Evolutionary conservation across 2,113 vertebrate genomes (phyloP).

Genomic region (Gymnorhina tibicen): DNA sequence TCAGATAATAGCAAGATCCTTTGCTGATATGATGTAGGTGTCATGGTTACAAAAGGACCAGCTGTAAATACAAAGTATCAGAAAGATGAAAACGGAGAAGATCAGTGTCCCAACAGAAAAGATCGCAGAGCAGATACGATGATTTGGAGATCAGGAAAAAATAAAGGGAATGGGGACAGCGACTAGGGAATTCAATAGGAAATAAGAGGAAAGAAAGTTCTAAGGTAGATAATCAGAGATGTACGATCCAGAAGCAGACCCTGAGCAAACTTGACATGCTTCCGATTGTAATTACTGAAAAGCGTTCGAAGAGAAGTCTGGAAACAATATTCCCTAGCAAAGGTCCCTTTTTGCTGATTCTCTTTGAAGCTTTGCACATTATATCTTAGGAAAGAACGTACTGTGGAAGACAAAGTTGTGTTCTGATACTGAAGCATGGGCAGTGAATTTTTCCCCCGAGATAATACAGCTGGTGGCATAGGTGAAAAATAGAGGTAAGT

Average conservation of each 20-base stretch:
- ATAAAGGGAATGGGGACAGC: not conserved
- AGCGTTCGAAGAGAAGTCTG: not conserved
- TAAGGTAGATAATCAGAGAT: not conserved
- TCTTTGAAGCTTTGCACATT: not conserved
- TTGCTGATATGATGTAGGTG: conserved; percentile 25
- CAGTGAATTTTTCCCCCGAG: not conserved
- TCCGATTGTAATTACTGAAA: not conserved
- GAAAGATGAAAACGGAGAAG: not conserved
- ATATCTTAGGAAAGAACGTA: not conserved
- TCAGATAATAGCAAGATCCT: not conserved
- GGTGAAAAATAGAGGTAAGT: not conserved
- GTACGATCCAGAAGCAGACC: not conserved
- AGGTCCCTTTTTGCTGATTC: not conserved
- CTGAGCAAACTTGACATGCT: not conserved
- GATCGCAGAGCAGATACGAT: rapidly evolving
- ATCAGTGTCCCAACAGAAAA: not conserved
- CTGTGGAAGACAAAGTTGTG: not conserved
- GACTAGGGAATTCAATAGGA: not conserved
- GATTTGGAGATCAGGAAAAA: not conserved
- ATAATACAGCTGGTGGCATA: not conserved
- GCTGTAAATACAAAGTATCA: conserved; percentile 6
- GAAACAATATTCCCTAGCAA: not conserved
- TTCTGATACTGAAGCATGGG: not conserved
- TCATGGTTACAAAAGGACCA: conserved; percentile 47
- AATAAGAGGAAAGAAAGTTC: not conserved